Evolutionary conservation across 30 jellyfish, hydroid and myxozoan species (phyloP).

Genomic region (Cassiopea andromeda): DNA sequence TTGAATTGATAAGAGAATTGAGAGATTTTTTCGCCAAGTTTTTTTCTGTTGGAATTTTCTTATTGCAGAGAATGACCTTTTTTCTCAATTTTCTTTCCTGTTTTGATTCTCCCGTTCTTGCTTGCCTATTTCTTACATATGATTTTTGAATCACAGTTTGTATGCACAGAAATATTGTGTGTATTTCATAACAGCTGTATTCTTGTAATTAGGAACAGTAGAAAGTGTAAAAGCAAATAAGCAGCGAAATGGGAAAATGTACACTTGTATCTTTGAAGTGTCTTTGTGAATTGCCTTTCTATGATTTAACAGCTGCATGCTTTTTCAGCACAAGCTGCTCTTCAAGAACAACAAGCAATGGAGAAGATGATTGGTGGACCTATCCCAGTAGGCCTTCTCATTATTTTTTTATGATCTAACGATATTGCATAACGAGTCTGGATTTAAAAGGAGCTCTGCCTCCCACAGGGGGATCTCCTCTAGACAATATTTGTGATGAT

Average conservation of each 20-base stretch:
- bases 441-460: no score
- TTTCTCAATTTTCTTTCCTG: no score
- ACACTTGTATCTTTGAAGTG: no score
- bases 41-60: no score
- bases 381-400: conserved; percentile 72
- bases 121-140: background rate
- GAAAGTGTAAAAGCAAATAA: background rate
- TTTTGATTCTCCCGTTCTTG: no score
- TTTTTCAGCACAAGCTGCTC: conserved; percentile 89
- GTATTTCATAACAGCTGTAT: background rate
- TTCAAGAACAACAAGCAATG: conserved; percentile 96
- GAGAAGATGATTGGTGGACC: conserved; percentile 97
- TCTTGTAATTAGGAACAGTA: background rate
- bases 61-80: no score
- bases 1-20: no score
- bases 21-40: no score
- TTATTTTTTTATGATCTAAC: background rate
- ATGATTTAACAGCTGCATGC: background rate
- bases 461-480: no score
- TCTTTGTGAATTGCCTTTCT: background rate
- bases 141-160: background rate
- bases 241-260: no score
- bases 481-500: no score
- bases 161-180: background rate
- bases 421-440: background rate